Conservation (phyloP, 53 echinoderm and acorn worm genomes). For the Paracentrotus lividus region DNA sequence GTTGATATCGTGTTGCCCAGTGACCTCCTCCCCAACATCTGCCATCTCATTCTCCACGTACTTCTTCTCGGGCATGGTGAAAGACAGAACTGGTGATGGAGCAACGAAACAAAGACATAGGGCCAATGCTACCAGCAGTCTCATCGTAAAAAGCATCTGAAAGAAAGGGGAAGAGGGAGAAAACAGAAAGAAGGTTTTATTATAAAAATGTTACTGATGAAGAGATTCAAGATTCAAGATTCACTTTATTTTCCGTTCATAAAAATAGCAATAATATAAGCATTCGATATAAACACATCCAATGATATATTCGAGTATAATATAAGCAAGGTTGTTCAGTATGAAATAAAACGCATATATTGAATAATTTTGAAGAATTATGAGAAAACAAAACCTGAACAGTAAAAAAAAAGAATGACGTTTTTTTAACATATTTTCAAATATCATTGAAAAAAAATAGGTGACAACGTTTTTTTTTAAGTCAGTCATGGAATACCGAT, state of each 20-base stretch:
- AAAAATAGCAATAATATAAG: neutral
- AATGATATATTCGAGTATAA: no score
- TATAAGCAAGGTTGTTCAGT: no score
- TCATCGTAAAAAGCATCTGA: conserved; percentile 60
- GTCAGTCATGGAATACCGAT: no score
- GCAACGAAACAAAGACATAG: conserved; percentile 53
- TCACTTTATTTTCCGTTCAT: no score
- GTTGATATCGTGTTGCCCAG: conserved; percentile 41
- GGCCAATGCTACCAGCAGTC: conserved; percentile 42
- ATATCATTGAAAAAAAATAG: no score
- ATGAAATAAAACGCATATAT: no score
- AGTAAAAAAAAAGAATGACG: no score
- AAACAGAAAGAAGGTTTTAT: neutral
- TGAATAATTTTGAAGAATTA: neutral
- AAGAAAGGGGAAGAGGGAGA: neutral
- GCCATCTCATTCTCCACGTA: conserved; percentile 42
- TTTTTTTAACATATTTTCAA: no score
- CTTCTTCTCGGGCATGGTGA: conserved; percentile 42
- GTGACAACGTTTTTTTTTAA: no score
- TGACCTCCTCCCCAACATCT: conserved; percentile 18
- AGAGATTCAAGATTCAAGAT: no score
- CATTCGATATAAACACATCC: no score
- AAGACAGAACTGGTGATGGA: conserved; percentile 64
- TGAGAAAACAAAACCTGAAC: no score
- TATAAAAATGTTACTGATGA: neutral